Evolutionary conservation across 2,797 vertebrate genomes (phyloP), one percentile per base, ranked within the genome.

Genomic region (Enteromius anoplus): DNA sequence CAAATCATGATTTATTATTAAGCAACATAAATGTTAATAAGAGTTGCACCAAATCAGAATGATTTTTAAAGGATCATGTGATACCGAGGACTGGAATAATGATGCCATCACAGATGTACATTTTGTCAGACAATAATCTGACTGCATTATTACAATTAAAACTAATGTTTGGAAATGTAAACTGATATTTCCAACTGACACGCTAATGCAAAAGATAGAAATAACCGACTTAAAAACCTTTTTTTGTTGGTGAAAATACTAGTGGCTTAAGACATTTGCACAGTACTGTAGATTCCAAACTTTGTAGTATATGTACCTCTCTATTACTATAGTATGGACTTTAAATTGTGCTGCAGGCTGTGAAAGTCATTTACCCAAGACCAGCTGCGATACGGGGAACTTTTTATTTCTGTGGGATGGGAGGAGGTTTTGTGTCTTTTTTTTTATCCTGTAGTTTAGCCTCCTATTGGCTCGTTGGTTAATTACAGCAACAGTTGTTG

Each of bases 321-420:
- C 12, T 83, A n/a, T 87, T 51, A 42, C 66, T 78, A 26, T 85
- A 23, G 47, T 32, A 34, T 86, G 76, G 15, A 84, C 79, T 85
- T 90, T 84, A 87, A 87, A 86, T 89, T 73, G 82, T 89, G 85
- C 80, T 83, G 51, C 78, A 83, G 72, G 37, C 89, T 90, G 89
- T 81, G 84, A 83, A 90, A 92, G 85, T 89, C 69, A 87, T 92
- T 93, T 88, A 80, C 81, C 80, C 64, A 4, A 75, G 29, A 55
- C 23, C 72, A 34, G 81, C 81, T 87, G 65, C 72, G 58, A 80
- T 88, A 21, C 82, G 70, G 75, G 10, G 45, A 58, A 37, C 75
- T 89, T 89, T 37, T 89, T 87, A 88, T 70, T n/a, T 53, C 75
- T 42, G 26, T 26, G 70, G 49, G 72, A 88, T 45, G 45, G 88